phyloP scores from a whole-genome alignment of 2,888 invertebrate genomes.

The Ypsolopha sequella region DNA sequence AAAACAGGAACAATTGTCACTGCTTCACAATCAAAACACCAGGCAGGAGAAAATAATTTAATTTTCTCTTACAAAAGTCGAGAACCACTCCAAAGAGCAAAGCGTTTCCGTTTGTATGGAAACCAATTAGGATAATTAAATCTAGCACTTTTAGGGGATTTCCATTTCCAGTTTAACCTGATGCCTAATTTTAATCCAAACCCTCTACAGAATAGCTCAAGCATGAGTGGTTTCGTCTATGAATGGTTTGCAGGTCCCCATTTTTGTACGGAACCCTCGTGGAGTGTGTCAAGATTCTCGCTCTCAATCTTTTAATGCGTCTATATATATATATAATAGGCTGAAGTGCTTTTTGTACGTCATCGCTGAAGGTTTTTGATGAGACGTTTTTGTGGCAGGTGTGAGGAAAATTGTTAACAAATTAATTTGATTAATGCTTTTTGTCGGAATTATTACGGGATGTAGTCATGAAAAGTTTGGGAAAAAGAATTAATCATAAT shows the following conservation, averaged over 20 bases:
- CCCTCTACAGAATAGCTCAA: neutral
- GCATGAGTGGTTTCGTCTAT: neutral
- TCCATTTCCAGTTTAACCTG: conserved; percentile 15
- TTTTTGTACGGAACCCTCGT: conserved; percentile 14
- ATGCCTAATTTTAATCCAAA: conserved; percentile 7
- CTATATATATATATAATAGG: no score
- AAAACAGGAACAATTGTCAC: conserved; percentile 30
- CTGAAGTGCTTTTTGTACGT: conserved; percentile 26
- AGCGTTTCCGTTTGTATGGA: conserved; percentile 50
- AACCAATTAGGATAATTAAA: conserved; percentile 60
- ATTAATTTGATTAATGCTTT: no score
- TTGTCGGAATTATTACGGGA: no score
- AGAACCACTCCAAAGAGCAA: conserved; percentile 48
- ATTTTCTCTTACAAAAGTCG: conserved; percentile 46
- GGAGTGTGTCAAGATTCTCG: conserved; percentile 25
- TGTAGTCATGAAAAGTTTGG: no score
- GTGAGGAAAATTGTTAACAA: neutral
- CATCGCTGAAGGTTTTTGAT: conserved; percentile 25
- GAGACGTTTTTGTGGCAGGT: conserved; percentile 14
- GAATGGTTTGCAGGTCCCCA: conserved; percentile 9
- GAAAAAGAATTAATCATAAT: no score
- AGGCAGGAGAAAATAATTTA: conserved; percentile 49
- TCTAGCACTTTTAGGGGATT: conserved; percentile 15
- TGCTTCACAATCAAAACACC: conserved; percentile 29
- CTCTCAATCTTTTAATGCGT: conserved; percentile 51